Conservation (phyloP, 2,888 invertebrate genomes). For the Aethes cnicana region DNA sequence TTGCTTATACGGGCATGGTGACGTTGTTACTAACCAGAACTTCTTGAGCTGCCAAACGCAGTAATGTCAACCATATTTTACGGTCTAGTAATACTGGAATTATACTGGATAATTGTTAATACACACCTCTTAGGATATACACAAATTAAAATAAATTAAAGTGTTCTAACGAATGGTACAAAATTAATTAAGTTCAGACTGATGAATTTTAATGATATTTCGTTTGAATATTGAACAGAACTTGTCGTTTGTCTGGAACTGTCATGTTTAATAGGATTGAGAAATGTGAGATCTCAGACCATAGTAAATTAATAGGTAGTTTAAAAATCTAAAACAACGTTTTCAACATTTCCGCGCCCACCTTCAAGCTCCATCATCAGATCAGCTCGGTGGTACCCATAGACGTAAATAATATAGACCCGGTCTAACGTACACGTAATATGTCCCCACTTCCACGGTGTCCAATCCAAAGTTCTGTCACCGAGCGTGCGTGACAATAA, state of each 20-base stretch:
- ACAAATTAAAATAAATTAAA: constrained; percentile 20
- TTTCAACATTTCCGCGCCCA: too few species aligned
- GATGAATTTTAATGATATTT: constrained; percentile 46
- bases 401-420: too few species aligned
- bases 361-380: too few species aligned
- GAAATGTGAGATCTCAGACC: neutral
- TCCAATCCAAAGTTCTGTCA: too few species aligned
- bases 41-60: neutral
- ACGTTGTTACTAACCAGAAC: neutral
- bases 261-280: neutral
- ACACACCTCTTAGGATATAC: neutral
- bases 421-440: too few species aligned
- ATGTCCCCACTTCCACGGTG: too few species aligned
- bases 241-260: constrained; percentile 23
- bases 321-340: too few species aligned
- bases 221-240: constrained; percentile 37
- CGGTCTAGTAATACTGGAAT: neutral
- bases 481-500: too few species aligned
- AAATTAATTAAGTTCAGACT: constrained; percentile 41
- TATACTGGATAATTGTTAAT: neutral
- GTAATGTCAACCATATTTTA: too few species aligned
- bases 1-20: neutral
- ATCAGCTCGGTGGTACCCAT: too few species aligned
- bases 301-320: neutral
- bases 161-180: constrained; percentile 37